Evolutionary conservation across 2,797 vertebrate genomes (phyloP), one percentile per base, ranked within the genome.

Genomic region (Crypturellus tataupa): DNA sequence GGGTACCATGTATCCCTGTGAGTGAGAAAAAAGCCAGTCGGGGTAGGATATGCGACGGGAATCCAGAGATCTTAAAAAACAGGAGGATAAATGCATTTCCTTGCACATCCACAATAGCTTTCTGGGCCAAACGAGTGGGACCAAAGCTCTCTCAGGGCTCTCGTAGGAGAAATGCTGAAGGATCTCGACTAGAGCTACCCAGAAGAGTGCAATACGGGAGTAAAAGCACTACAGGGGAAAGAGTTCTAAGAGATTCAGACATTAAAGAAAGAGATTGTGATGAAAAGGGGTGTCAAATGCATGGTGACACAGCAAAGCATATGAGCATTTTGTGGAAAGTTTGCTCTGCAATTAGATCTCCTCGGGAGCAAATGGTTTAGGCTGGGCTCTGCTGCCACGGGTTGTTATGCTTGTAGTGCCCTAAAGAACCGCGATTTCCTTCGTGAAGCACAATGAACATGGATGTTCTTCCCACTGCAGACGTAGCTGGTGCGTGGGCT

Each of bases 11-110:
- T 75, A 37, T 86, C 65, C 85, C 59, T 62, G 73, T 62, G 80
- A 64, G 65, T 67, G 85, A 95, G 88, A 93, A 71, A 87, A 81
- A 87, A 87, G 82, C 47, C 67, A 76, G 76, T 8, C 63, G 49
- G 29, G 16, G 25, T 55, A 8, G 47, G 67, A 84, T 81, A 16
- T 46, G 85, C 47, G 42, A 62, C 0, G 0, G 63, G 44, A 89
- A 78, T 47, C 47, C 2, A 3, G 58, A 71, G 68, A 71, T 79
- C 86, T 81, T 79, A 68, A 42, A 62, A 55, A 67, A 71, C 62
- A 59, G 39, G 21, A 79, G 63, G 65, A 67, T 71, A 70, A 93
- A 67, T 39, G 49, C 21, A 12, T 70, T 60, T 78, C 24, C 21
- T 35, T 63, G 75, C 39, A 46, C 25, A 80, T 63, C 62, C 39